These are phyloP conservation scores for Ommatoiulus sabulosus DNA, from an alignment of 2,888 invertebrate genomes.

Conservation along the genomic window DNA sequence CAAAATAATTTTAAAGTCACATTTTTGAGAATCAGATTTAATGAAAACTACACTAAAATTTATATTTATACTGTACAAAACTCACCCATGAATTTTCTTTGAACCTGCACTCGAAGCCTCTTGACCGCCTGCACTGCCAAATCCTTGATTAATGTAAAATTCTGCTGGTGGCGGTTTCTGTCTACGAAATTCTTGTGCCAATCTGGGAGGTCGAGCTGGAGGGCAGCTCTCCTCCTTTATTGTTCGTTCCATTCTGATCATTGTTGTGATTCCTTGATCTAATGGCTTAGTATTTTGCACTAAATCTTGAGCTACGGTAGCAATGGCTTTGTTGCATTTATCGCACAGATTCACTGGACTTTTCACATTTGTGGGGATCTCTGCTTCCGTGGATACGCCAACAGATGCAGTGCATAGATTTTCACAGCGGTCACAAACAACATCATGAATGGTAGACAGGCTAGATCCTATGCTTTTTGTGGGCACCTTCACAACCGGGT, in stretches of 20 bases:
- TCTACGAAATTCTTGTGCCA: conserved; percentile 39
- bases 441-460: conserved; percentile 58
- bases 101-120: not conserved
- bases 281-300: conserved; percentile 17
- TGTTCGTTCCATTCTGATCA: not conserved
- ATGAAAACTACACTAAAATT: not conserved
- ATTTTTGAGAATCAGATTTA: not conserved
- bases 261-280: conserved; percentile 29
- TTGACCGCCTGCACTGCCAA: not conserved
- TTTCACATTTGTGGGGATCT: not conserved
- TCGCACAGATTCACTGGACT: conserved; percentile 69
- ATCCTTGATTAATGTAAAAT: conserved; percentile 48
- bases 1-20: not conserved
- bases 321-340: conserved; percentile 74
- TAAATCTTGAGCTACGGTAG: conserved; percentile 68
- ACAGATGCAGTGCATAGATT: conserved; percentile 66
- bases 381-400: conserved; percentile 65
- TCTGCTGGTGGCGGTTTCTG: conserved; percentile 49
- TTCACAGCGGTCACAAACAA: conserved; percentile 58
- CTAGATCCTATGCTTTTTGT: conserved; percentile 53
- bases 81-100: conserved; percentile 2
- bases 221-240: not conserved
- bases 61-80: not conserved
- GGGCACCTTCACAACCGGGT: not conserved
- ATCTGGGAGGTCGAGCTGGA: conserved; percentile 29